Evolutionary conservation across 2,113 vertebrate genomes (phyloP).

Genomic region (Ctenodactylus gundi): DNA sequence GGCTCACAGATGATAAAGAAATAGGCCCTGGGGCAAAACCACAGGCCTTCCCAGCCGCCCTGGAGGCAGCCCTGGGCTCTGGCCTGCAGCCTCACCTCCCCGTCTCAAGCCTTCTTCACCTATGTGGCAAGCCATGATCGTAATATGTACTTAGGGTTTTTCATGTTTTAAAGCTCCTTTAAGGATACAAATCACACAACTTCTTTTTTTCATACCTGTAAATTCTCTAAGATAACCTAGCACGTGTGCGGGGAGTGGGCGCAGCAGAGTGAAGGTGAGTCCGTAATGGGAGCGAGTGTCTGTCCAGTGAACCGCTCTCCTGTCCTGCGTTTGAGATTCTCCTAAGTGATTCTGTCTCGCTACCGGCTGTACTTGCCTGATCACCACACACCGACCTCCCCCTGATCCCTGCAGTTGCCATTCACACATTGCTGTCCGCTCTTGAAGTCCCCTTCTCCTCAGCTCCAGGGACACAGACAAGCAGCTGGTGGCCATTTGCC

Average conservation of each 20-base stretch:
- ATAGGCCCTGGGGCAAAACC: not conserved
- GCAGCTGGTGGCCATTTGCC: not conserved
- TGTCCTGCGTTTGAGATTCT: not conserved
- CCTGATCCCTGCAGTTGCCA: not conserved
- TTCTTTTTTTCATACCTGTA: not conserved
- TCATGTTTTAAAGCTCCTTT: not conserved
- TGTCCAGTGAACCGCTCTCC: accelerated
- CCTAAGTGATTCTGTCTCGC: not conserved
- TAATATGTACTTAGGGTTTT: not conserved
- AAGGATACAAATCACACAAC: not conserved
- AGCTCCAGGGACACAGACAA: not conserved
- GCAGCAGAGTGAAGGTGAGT: not conserved
- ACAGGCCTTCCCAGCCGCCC: not conserved
- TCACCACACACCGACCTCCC: too few species aligned
- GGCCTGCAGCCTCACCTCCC: not conserved
- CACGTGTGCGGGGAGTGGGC: not conserved
- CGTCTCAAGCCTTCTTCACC: not conserved
- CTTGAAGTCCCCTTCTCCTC: not conserved
- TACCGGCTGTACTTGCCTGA: not conserved
- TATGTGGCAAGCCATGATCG: not conserved
- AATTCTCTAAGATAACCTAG: not conserved
- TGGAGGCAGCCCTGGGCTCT: not conserved
- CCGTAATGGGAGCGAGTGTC: accelerated
- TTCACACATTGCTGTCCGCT: not conserved
- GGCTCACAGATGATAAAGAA: not conserved